A percentile compares a stretch with the other conserved stretches of the same genome.
Evolutionary conservation across 1,140 invertebrate genomes (phyloP).

Genomic region (Microplitis mediator): DNA sequence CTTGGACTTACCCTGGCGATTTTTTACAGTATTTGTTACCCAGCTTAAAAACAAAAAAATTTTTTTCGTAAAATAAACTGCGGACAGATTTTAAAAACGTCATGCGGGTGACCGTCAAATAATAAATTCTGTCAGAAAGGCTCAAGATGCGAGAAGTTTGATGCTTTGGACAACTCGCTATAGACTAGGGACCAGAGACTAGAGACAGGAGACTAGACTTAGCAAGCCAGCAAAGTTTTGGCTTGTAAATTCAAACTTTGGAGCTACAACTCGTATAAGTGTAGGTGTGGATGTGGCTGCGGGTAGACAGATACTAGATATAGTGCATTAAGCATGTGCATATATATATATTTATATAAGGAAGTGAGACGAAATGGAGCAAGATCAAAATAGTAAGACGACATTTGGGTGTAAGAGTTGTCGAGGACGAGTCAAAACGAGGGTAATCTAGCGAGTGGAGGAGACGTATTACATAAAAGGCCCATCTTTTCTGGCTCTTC

Average conservation of each 20-base stretch:
- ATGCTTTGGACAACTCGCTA: neutral
- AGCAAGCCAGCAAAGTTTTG: conserved; percentile 8
- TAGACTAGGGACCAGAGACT: neutral
- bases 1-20: no score
- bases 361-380: conserved; percentile 20
- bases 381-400: conserved; percentile 24
- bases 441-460: conserved; percentile 47
- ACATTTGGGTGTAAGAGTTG: neutral
- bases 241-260: neutral
- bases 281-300: no score
- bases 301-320: no score
- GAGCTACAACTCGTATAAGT: neutral
- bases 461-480: conserved; percentile 50
- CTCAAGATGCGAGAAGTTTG: neutral
- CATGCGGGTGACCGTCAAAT: neutral
- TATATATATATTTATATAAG: neutral
- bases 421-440: conserved; percentile 30
- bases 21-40: no score
- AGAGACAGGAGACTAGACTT: neutral
- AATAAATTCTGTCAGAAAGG: neutral
- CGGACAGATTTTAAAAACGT: neutral
- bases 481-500: conserved; percentile 42
- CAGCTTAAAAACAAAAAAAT: neutral
- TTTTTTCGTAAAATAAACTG: neutral
- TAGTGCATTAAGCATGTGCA: no score